Percentiles rank a stretch among this genome's conserved stretches.
Conservation (phyloP, 2,888 invertebrate species). For the Dicranocentrus wangi region DNA sequence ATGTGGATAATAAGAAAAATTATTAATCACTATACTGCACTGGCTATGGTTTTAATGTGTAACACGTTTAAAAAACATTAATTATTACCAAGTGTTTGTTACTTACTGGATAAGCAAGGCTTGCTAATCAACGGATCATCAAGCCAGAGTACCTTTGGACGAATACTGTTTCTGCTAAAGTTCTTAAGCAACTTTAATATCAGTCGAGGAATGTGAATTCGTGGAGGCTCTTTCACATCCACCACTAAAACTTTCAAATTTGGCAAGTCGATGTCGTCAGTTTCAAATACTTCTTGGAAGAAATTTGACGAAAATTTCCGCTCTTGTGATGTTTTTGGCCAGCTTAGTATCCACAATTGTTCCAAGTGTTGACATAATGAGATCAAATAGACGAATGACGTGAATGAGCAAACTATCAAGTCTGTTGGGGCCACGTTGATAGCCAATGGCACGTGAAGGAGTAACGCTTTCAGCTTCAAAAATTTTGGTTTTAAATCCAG, state of each 20-base stretch:
- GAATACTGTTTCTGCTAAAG: slow-evolving; percentile 47
- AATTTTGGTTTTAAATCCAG: slow-evolving; percentile 51
- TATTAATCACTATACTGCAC: not conserved
- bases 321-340: slow-evolving; percentile 68
- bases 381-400: slow-evolving; percentile 65
- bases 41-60: not conserved
- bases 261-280: slow-evolving; percentile 59
- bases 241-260: slow-evolving; percentile 65
- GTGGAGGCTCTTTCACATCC: slow-evolving; percentile 62
- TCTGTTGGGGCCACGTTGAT: slow-evolving; percentile 58
- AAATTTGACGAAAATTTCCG: slow-evolving; percentile 61
- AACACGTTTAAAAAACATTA: not conserved
- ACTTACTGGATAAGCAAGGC: slow-evolving; percentile 45
- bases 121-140: slow-evolving; percentile 68
- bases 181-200: slow-evolving; percentile 57
- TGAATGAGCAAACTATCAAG: slow-evolving; percentile 60
- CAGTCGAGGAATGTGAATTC: slow-evolving; percentile 63
- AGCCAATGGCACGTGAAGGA: slow-evolving; percentile 66
- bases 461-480: slow-evolving; percentile 44
- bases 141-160: slow-evolving; percentile 65
- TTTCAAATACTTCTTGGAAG: slow-evolving; percentile 58
- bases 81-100: not conserved
- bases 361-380: slow-evolving; percentile 68
- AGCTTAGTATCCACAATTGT: slow-evolving; percentile 68
- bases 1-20: slow-evolving; percentile 12